phyloP scores from a whole-genome alignment of 2,797 vertebrate species.

The Cheirogaleus major region DNA sequence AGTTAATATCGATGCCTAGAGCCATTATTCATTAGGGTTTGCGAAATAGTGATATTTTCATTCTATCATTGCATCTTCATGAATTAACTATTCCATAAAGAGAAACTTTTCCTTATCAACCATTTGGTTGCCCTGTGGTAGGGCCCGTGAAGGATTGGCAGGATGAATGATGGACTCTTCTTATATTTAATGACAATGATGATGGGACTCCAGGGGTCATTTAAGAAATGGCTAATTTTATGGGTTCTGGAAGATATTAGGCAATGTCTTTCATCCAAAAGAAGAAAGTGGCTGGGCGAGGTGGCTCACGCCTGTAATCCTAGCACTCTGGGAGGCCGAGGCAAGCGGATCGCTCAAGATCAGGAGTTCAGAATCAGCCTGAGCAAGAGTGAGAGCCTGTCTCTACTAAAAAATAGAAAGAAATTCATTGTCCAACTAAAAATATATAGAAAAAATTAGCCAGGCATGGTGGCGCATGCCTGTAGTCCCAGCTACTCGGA shows the following conservation, averaged over 20 bases:
- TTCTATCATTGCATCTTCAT: not conserved
- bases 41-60: slow-evolving; percentile 34
- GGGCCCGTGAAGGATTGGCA: not conserved
- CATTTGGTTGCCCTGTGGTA: not conserved
- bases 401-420: too few relatives aligned
- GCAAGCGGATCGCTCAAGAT: too few relatives aligned
- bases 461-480: too few relatives aligned
- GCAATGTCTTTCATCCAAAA: not conserved
- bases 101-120: not conserved
- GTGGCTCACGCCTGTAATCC: too few relatives aligned
- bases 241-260: not conserved
- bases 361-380: too few relatives aligned
- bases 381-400: too few relatives aligned
- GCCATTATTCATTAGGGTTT: slow-evolving; percentile 5
- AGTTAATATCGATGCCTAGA: not conserved
- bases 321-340: too few relatives aligned
- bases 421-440: too few relatives aligned
- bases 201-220: not conserved
- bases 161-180: slow-evolving; percentile 13
- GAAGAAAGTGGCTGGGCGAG: not conserved
- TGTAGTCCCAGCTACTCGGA: too few relatives aligned
- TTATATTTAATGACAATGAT: slow-evolving; percentile 14
- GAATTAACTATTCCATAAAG: not conserved
- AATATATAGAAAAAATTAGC: too few relatives aligned
- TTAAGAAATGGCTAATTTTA: not conserved